Conservation (phyloP, 2,113 vertebrate genomes). For the Corynorhinus townsendii region DNA sequence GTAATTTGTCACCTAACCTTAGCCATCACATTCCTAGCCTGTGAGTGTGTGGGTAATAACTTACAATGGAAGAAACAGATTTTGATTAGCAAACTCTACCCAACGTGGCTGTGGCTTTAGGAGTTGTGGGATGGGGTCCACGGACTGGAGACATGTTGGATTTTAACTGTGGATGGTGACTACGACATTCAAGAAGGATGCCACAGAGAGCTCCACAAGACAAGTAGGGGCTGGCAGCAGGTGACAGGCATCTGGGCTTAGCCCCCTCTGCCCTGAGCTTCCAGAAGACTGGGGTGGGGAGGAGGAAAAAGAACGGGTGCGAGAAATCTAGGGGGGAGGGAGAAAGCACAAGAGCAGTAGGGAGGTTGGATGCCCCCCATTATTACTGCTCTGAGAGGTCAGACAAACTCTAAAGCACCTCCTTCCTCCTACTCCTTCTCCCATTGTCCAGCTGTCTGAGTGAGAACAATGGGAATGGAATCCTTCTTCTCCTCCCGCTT, state of each 20-base stretch:
- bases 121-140: not conserved
- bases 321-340: not conserved
- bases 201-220: not conserved
- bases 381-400: not conserved
- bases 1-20: not conserved
- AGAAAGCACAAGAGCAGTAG: not conserved
- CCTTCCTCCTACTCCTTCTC: not conserved
- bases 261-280: not conserved
- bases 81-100: not conserved
- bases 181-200: not conserved
- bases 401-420: not conserved
- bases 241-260: not conserved
- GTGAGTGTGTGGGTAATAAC: not conserved
- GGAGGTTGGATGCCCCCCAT: not conserved
- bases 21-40: not conserved
- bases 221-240: not conserved
- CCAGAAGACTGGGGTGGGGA: not conserved
- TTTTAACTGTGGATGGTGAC: not conserved
- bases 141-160: too few species aligned
- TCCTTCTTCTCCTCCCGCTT: slow-evolving; percentile 28
- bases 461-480: slow-evolving; percentile 31
- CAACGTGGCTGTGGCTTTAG: not conserved
- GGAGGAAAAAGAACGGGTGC: not conserved
- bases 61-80: not conserved
- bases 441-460: slow-evolving; percentile 20